Conservation (phyloP, 92 coral and sea anemone species). For the Zoanthus sociatus region DNA sequence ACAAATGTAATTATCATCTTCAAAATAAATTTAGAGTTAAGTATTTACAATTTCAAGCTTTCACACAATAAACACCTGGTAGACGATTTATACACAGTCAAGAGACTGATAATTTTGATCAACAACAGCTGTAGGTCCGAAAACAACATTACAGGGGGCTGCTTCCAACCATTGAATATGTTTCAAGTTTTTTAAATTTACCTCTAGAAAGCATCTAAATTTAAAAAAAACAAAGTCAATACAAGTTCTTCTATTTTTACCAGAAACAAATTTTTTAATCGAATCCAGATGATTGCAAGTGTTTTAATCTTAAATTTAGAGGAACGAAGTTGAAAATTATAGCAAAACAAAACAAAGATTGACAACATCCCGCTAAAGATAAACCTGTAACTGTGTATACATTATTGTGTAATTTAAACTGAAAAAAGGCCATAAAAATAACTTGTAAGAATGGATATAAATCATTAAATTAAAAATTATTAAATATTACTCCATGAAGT, state of each 20-base stretch:
- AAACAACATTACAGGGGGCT: slow-evolving; percentile 8
- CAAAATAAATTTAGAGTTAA: slow-evolving; percentile 14
- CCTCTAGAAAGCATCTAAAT: neutral
- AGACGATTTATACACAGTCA: slow-evolving; percentile 28
- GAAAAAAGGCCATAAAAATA: neutral
- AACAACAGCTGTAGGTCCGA: slow-evolving; percentile 20
- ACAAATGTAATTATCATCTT: slow-evolving; percentile 10
- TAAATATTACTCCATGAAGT: neutral
- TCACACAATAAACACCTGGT: slow-evolving; percentile 42
- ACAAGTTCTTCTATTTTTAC: neutral
- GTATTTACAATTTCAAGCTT: slow-evolving; percentile 17
- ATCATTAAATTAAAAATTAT: neutral
- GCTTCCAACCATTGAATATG: neutral
- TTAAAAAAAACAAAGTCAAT: neutral
- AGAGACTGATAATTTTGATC: neutral
- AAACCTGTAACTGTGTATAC: neutral
- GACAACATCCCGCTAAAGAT: slow-evolving; percentile 12
- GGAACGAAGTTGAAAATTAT: slow-evolving; percentile 1
- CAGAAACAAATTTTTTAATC: neutral
- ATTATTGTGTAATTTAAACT: neutral
- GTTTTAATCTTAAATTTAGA: neutral
- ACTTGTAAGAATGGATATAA: neutral
- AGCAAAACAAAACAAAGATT: neutral
- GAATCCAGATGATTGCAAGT: neutral
- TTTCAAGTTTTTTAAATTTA: neutral